Evolutionary conservation across 2,113 vertebrate species (phyloP).

Genomic region (Hystrix cristata): DNA sequence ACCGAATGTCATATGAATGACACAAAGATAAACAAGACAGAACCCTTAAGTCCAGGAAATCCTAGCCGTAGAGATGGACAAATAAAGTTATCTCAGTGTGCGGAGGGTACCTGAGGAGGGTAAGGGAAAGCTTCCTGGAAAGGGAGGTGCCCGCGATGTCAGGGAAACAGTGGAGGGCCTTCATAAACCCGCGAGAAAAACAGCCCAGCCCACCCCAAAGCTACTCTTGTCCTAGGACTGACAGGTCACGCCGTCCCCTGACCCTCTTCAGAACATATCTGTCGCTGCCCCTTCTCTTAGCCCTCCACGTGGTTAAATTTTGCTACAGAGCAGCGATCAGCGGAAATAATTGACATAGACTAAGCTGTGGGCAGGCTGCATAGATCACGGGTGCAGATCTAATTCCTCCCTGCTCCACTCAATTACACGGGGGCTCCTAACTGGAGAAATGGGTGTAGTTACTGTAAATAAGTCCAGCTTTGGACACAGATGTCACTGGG

Average conservation of each 20-base stretch:
- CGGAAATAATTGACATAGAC: slow-evolving; percentile 77
- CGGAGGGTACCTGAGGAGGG: neutral
- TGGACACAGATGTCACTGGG: slow-evolving; percentile 69
- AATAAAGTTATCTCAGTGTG: neutral
- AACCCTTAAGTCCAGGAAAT: neutral
- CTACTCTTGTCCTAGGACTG: neutral
- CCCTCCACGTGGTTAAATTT: slow-evolving; percentile 19
- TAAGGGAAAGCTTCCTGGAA: neutral
- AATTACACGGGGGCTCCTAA: slow-evolving; percentile 69
- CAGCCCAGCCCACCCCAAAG: neutral
- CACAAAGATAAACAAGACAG: neutral
- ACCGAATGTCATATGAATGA: neutral
- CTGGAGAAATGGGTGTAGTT: slow-evolving; percentile 71
- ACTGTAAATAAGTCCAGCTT: slow-evolving; percentile 75
- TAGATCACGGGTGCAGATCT: slow-evolving; percentile 77
- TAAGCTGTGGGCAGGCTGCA: slow-evolving; percentile 55
- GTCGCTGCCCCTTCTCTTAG: neutral
- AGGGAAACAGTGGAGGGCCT: neutral
- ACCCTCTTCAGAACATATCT: neutral
- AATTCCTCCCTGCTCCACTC: slow-evolving; percentile 79
- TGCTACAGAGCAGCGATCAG: neutral
- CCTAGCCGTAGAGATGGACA: neutral
- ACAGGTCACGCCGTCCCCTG: neutral
- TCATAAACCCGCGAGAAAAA: neutral
- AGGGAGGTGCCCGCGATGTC: neutral